A percentile compares a stretch with the other conserved stretches of the same genome.
phyloP scores from a whole-genome alignment of 2,797 vertebrate species.

The Poecilia velifera region DNA sequence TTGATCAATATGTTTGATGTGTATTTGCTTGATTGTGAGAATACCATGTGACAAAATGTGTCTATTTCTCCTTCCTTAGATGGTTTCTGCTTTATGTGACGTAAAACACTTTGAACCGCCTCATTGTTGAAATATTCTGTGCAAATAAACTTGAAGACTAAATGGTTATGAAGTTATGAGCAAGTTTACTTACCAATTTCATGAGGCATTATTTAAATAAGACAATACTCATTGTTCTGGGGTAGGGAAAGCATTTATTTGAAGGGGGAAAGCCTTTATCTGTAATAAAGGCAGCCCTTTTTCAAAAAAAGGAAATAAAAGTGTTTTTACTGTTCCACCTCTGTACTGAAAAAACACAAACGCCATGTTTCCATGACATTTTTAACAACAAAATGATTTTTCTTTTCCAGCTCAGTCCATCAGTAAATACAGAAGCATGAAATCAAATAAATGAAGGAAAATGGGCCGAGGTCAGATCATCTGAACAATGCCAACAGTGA shows the following conservation, averaged over 20 bases:
- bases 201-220: background rate
- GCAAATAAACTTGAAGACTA: no score
- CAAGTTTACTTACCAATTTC: background rate
- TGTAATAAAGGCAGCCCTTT: conserved; percentile 60
- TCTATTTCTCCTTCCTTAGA: no score
- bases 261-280: conserved; percentile 19
- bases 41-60: background rate
- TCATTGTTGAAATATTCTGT: no score
- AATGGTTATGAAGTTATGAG: background rate
- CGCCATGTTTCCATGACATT: background rate
- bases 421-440: background rate
- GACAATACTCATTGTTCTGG: conserved; percentile 1
- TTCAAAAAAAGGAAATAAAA: conserved; percentile 1
- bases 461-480: background rate
- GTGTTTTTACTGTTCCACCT: background rate
- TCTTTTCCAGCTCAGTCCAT: background rate
- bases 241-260: conserved; percentile 50
- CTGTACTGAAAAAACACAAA: conserved; percentile 1
- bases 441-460: background rate
- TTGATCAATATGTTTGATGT: no score
- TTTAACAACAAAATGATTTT: background rate
- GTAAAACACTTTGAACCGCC: no score
- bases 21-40: no score
- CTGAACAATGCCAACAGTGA: background rate
- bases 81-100: no score